Evolutionary conservation across 1,140 invertebrate species (phyloP).

Genomic region (Sitophilus oryzae): DNA sequence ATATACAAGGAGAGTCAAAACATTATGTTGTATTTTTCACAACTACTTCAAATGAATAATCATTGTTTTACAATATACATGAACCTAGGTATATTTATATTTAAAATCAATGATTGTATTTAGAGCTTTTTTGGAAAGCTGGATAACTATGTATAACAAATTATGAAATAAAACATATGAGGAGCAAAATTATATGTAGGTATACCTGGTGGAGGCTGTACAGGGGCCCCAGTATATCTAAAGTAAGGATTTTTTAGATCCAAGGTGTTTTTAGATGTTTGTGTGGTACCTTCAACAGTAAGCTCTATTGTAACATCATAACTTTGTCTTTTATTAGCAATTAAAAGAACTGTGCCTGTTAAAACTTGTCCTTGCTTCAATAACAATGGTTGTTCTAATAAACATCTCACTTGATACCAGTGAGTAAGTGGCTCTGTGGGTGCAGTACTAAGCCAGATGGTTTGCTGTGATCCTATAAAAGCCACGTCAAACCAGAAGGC

Average conservation of each 20-base stretch:
- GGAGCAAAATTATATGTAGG: not conserved
- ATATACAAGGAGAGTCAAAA: no score
- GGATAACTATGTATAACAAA: no score
- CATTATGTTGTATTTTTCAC: no score
- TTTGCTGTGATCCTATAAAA: slow-evolving; percentile 84
- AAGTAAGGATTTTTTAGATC: slow-evolving; percentile 99
- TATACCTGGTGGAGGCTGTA: slow-evolving; percentile 73
- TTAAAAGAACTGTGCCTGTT: slow-evolving; percentile 78
- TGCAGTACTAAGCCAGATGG: slow-evolving; percentile 96
- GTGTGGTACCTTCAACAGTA: slow-evolving; percentile 79
- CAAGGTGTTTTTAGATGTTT: slow-evolving; percentile 81
- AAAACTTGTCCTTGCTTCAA: slow-evolving; percentile 91
- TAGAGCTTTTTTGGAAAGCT: no score
- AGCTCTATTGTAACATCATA: slow-evolving; percentile 98
- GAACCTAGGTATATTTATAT: no score
- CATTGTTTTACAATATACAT: no score
- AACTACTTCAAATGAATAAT: no score
- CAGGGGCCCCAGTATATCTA: slow-evolving; percentile 81
- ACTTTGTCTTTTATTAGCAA: slow-evolving; percentile 95
- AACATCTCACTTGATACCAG: slow-evolving; percentile 98
- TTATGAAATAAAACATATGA: no score
- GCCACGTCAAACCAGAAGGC: slow-evolving; percentile 99
- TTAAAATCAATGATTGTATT: no score
- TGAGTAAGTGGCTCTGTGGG: slow-evolving; percentile 98
- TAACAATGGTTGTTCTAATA: slow-evolving; percentile 89